Evolutionary conservation across 1,140 invertebrate genomes (phyloP).

Genomic region (Apocrypta bakeri): DNA sequence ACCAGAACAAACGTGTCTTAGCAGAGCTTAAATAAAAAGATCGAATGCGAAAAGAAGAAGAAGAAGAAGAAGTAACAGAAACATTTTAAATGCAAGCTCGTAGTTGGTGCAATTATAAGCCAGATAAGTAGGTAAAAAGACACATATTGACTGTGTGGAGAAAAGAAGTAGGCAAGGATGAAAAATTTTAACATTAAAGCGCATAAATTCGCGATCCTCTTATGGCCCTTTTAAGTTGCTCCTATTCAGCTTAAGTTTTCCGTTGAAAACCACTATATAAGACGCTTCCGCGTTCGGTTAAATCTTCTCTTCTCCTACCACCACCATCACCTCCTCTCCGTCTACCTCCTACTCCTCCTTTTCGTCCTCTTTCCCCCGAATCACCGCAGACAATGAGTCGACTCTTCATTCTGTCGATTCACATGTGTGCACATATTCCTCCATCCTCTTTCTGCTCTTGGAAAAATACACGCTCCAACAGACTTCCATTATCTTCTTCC

Average conservation of each 20-base stretch:
- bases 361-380: conserved; percentile 19
- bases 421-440: conserved; percentile 48
- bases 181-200: background rate
- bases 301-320: background rate
- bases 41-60: background rate
- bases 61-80: background rate
- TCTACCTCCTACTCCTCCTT: background rate
- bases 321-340: background rate
- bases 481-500: conserved; percentile 55
- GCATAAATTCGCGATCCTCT: background rate
- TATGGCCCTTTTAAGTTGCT: background rate
- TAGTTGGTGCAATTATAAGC: background rate
- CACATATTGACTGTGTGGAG: background rate
- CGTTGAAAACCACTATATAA: background rate
- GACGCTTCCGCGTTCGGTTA: conserved; percentile 10
- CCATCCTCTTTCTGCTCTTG: background rate
- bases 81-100: background rate
- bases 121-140: background rate
- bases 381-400: conserved; percentile 58
- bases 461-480: conserved; percentile 53
- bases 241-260: conserved; percentile 7
- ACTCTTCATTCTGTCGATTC: conserved; percentile 63
- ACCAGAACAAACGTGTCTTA: background rate
- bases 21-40: too few relatives aligned
- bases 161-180: background rate